These are phyloP conservation scores for Pyrrhopygopsis socrates DNA, from an alignment of 2,888 invertebrate species.

Conservation along the genomic window DNA sequence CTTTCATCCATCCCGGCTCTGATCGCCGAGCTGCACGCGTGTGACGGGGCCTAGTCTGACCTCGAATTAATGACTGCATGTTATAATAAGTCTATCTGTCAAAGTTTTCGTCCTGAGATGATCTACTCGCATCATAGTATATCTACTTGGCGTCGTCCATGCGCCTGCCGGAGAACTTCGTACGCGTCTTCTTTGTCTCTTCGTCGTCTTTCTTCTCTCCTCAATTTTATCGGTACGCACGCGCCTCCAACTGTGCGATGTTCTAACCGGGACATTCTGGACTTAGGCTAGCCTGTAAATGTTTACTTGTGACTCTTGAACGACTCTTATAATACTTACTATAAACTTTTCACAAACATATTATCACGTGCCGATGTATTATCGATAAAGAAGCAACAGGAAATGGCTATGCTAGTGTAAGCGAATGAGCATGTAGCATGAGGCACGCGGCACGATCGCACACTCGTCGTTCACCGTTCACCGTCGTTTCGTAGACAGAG, in stretches of 20 bases:
- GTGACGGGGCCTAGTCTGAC: not conserved
- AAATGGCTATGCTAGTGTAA: not conserved
- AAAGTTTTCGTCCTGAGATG: not conserved
- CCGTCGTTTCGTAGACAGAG: constrained; percentile 79
- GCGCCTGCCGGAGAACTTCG: too few relatives aligned
- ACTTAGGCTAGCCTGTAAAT: too few relatives aligned
- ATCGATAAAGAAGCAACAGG: not conserved
- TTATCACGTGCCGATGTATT: not conserved
- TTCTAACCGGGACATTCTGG: not conserved
- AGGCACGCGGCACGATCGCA: constrained; percentile 61
- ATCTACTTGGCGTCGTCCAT: not conserved
- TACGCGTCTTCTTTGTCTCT: not conserved
- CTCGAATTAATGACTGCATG: constrained; percentile 1
- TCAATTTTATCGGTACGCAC: not conserved
- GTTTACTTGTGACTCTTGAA: too few relatives aligned
- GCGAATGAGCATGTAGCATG: constrained; percentile 72
- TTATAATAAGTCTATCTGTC: not conserved
- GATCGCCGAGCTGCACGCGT: too few relatives aligned
- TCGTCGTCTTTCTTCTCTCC: not conserved
- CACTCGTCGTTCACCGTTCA: constrained; percentile 24
- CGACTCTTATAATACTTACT: too few relatives aligned
- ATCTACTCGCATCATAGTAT: not conserved
- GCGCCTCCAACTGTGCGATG: not conserved
- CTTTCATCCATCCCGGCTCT: too few relatives aligned
- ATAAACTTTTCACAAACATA: not conserved